These are phyloP conservation scores for Melozone crissalis DNA, from an alignment of 2,113 vertebrate species.

Conservation along the genomic window DNA sequence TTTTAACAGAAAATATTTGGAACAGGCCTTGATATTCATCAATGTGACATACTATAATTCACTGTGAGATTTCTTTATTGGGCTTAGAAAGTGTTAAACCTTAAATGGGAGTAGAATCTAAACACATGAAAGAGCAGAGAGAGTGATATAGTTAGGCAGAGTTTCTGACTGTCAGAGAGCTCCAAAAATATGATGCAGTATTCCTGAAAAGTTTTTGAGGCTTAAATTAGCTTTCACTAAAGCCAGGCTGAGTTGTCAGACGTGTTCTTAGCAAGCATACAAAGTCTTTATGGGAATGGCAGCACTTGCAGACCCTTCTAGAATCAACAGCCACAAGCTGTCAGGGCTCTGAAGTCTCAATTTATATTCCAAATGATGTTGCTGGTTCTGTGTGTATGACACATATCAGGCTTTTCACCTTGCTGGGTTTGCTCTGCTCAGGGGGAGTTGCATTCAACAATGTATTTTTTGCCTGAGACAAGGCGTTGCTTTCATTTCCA, in stretches of 20 bases:
- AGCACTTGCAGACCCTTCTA: not conserved
- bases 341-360: not conserved
- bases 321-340: not conserved
- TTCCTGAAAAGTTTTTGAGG: not conserved
- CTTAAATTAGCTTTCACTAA: slow-evolving; percentile 1
- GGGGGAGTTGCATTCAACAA: not conserved
- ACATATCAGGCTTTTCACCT: not conserved
- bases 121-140: not conserved
- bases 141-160: not conserved
- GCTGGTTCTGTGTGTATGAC: not conserved
- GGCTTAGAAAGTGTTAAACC: not conserved
- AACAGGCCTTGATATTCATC: not conserved
- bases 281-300: not conserved
- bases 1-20: not conserved
- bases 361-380: not conserved
- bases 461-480: not conserved
- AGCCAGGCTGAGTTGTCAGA: not conserved
- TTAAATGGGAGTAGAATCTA: not conserved
- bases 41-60: not conserved
- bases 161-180: not conserved
- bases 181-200: not conserved
- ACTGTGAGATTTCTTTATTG: not conserved
- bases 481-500: not conserved
- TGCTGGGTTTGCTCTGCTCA: not conserved
- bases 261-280: not conserved